Conservation (phyloP, 2,797 vertebrate genomes). For the Aphelocoma californica region DNA sequence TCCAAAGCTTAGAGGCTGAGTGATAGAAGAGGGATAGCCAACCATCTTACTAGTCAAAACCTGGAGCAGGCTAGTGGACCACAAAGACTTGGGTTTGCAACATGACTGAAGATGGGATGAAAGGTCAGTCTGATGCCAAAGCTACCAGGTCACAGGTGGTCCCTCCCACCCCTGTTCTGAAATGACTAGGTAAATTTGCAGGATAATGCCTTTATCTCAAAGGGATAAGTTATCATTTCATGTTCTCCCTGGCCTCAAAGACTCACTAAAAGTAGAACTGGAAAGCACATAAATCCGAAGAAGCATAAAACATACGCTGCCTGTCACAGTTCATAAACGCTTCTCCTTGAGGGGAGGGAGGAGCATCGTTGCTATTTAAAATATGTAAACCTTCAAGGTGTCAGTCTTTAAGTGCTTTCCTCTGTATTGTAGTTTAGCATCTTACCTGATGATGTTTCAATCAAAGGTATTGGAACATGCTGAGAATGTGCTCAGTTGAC, state of each 20-base stretch:
- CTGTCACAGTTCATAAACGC: background rate
- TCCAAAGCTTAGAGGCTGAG: background rate
- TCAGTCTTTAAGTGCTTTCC: background rate
- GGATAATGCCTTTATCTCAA: background rate
- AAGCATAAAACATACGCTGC: background rate
- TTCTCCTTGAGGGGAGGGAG: background rate
- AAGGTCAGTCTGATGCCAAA: background rate
- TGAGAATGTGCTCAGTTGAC: background rate
- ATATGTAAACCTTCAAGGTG: background rate
- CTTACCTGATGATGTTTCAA: background rate
- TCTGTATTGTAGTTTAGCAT: background rate
- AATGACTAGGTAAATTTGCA: background rate
- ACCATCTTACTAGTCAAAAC: background rate
- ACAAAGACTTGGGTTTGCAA: background rate
- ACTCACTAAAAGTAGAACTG: background rate
- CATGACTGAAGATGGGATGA: background rate
- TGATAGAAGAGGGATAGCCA: background rate
- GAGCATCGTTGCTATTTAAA: background rate
- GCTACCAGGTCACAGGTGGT: background rate
- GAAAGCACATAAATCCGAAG: background rate
- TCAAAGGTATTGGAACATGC: background rate
- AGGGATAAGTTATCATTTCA: background rate
- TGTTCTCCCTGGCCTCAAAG: background rate
- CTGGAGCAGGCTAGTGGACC: background rate
- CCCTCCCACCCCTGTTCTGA: background rate